Conservation (phyloP, 2,888 invertebrate species). For the Eupithecia exiguata region DNA sequence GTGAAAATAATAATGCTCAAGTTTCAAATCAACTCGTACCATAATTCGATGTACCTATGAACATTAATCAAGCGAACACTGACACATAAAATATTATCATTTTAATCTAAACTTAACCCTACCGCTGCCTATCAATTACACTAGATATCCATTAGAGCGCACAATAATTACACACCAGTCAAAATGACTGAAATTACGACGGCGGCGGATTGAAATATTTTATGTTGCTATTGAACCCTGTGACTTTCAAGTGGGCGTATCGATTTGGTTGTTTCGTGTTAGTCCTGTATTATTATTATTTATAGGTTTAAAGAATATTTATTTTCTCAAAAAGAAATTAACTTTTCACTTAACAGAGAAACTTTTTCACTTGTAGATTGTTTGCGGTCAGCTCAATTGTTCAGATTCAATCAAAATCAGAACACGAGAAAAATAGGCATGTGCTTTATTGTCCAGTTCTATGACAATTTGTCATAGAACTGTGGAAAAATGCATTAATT, state of each 20-base stretch:
- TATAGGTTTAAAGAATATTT: no score
- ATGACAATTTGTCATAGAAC: no score
- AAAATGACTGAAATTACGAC: conserved; percentile 22
- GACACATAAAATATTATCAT: not conserved
- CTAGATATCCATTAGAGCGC: conserved; percentile 2
- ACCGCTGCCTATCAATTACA: conserved; percentile 7
- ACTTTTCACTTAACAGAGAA: no score
- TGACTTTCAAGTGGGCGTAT: conserved; percentile 8
- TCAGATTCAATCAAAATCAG: no score
- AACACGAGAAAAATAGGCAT: no score
- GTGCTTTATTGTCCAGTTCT: no score
- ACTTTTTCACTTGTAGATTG: no score
- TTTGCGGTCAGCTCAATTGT: no score
- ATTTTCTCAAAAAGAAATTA: no score
- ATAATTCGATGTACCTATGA: not conserved
- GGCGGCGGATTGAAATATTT: conserved; percentile 14
- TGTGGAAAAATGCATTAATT: no score
- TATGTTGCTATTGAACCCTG: conserved; percentile 3
- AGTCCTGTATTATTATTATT: not conserved
- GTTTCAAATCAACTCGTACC: not conserved
- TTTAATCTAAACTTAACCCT: not conserved
- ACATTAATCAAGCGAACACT: not conserved
- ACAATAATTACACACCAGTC: not conserved
- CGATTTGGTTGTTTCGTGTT: not conserved
- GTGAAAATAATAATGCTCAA: not conserved